Percentiles rank a stretch among this genome's conserved stretches.
Conservation (phyloP, 2,797 vertebrate genomes). For the Rhinichthys osculus region DNA sequence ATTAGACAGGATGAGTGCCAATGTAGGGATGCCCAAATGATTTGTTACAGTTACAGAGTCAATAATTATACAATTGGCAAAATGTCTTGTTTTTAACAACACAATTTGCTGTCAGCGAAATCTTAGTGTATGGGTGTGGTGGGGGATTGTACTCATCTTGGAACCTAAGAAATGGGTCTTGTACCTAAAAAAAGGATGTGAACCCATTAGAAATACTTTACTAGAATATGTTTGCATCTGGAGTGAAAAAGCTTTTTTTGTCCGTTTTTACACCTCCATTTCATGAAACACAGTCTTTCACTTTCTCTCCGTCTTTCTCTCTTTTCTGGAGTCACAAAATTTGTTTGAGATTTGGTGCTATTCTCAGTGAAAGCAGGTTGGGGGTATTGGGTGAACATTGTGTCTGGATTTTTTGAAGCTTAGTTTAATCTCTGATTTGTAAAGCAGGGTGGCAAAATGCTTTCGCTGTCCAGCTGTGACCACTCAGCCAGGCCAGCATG, state of each 20-base stretch:
- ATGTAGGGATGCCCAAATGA: constrained; percentile 13
- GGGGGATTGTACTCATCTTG: neutral
- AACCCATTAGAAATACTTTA: constrained; percentile 9
- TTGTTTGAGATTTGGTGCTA: constrained; percentile 17
- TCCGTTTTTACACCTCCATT: constrained; percentile 13
- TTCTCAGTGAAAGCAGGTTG: constrained; percentile 18
- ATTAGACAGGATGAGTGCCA: constrained; percentile 28
- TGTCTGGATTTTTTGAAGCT: constrained; percentile 14
- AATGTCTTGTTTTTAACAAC: neutral
- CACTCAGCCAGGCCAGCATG: neutral
- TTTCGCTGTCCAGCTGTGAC: constrained; percentile 29
- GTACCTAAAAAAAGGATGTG: neutral
- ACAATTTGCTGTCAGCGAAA: neutral
- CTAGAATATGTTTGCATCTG: neutral
- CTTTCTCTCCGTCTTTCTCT: neutral
- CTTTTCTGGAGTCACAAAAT: neutral
- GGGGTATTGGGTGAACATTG: neutral
- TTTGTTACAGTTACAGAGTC: neutral
- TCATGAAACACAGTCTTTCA: neutral
- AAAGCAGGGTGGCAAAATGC: constrained; percentile 32
- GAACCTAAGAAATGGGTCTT: neutral
- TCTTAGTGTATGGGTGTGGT: neutral
- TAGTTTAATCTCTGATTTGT: constrained; percentile 47
- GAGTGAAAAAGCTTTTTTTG: constrained; percentile 16
- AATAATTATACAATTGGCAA: constrained; percentile 28